Base-by-base conservation (phyloP, 2,113 vertebrate species). In the Amphiprion ocellaris region DNA sequence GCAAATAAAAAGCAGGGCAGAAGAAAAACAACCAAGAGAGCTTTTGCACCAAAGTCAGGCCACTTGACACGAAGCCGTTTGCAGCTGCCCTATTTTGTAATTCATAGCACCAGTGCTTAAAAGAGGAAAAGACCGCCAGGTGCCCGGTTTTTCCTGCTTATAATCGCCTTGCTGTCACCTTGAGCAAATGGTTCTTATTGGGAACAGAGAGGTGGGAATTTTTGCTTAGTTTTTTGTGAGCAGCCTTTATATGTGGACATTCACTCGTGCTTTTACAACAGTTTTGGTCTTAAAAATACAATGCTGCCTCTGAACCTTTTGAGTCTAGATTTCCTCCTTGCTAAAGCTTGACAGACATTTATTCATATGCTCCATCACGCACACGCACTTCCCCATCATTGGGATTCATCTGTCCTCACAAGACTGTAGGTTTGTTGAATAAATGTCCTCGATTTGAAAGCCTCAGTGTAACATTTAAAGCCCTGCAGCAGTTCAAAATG, bases 401-500 rank as follows among this genome's bases (percentile, higher is more conserved):
- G 21, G 39, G 5, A 5, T 49, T 30, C 10, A 1, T 59, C 11
- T 58, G 24, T 44, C 26, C 37, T 66, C 4, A 26, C 33, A 2
- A 54, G 10, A 10, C 39, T 41, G 15, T 44, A 15, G 41, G 41
- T 56, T 39, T 46, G 6, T 56, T 28, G 10, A 1, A 12, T 23
- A 37, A 2, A 26, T 63, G 46, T 69, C n/a, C 30, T 52, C 2
- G 65, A 14, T 4, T 11, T 37, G 1, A 9, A 60, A 41, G 10
- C 28, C 19, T 61, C 33, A 49, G n/a, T 16, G 50, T 15, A 54
- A 44, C 17, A 41, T 12, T 68, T n/a, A 19, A 33, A 80, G 52
- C 47, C 60, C 33, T 33, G 19, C 37, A 64, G 60, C 30, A 46
- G 50, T 55, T 82, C 58, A 85, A 87, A 88, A 90, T 88, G 87